Evolutionary conservation across 2,797 vertebrate species (phyloP), one percentile per base, ranked within the genome.

Genomic region (Adelosebastes latens): DNA sequence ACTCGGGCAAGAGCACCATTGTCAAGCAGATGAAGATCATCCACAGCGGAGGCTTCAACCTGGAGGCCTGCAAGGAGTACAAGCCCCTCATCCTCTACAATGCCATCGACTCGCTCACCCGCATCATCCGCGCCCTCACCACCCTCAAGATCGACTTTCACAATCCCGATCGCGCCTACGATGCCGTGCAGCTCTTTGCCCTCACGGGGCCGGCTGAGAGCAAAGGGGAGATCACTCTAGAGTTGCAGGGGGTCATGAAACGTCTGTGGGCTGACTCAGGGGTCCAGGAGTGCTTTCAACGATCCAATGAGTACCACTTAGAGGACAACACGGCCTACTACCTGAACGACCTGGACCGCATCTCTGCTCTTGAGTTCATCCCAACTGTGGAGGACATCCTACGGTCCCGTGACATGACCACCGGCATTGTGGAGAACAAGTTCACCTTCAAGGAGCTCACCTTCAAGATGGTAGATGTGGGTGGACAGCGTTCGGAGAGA

Each of bases 1-100:
- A 99, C 94, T 99, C 99, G 0, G 99, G 99, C 86, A 99, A 99
- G 93, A 99, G 99, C 84, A 99, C 99, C 87, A 99, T 99, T 0
- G 99, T 99, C 79, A 99, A 99, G 90, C 99, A 99, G 94, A 99
- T 99, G 99, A 99, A 99, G 94, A 99, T 99, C 85, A 99, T 99
- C 86, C 99, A 99, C 91, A 99, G 99, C 0, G 99, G 99, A 0
- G 99, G 99, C 77, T 99, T 99, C 91, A 99, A 99, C 90, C 93
- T 99, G 82, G 99, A 99, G 65, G 99, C 99, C 58, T 99, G 99
- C 94, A 98, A 98, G 94, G 99, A 99, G 92, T 99, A 99, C 94
- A 97, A 97, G 95, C 98, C 99, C 6, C 96, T 99, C 65, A 99
- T 99, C 85, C 96, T 99, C 89, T 99, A 99, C 93, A 99, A 99